Evolutionary conservation across 2,113 vertebrate species (phyloP).

Genomic region (Strix aluco): DNA sequence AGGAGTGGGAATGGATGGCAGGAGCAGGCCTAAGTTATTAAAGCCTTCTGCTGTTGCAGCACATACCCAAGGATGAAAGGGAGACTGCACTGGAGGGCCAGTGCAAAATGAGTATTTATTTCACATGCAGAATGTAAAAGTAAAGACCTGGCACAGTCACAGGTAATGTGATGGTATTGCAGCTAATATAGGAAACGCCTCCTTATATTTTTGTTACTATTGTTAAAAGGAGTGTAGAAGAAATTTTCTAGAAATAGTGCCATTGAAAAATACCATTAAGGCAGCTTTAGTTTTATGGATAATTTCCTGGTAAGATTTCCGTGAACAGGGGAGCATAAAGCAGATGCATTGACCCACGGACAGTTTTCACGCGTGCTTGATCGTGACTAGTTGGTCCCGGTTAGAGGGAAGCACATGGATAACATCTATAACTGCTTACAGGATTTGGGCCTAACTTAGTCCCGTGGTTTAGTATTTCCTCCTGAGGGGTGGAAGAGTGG

Average conservation of each 20-base stretch:
- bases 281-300: neutral
- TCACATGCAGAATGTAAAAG: neutral
- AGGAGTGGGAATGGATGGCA: neutral
- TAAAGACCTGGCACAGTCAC: neutral
- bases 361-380: neutral
- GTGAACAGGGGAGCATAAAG: neutral
- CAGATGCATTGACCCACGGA: neutral
- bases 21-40: neutral
- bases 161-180: neutral
- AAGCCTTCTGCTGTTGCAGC: neutral
- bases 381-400: fast-evolving
- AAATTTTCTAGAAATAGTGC: neutral
- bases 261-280: neutral
- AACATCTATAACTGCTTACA: neutral
- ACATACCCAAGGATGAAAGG: neutral
- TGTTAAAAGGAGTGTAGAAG: neutral
- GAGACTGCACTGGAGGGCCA: neutral
- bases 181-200: neutral
- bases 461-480: neutral
- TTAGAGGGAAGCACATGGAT: neutral
- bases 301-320: neutral
- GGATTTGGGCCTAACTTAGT: neutral
- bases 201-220: neutral
- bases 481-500: neutral
- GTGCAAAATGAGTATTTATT: neutral